Conservation (phyloP, 2,113 vertebrate species). For the Tricholaema leucomelas region DNA sequence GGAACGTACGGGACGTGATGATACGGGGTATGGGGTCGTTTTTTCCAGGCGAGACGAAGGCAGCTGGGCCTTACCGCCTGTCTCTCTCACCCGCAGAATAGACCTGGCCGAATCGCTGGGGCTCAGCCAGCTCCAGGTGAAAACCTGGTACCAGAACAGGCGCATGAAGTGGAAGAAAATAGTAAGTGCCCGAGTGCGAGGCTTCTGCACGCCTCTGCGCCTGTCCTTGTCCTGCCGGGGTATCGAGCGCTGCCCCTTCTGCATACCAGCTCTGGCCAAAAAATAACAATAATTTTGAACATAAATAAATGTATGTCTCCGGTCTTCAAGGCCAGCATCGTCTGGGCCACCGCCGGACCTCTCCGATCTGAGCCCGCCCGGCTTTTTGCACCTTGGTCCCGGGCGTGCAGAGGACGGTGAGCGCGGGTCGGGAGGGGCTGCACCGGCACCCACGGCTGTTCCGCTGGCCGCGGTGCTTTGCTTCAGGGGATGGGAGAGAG, state of each 20-base stretch:
- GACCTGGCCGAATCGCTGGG: slow-evolving; percentile 98
- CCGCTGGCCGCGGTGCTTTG: background rate
- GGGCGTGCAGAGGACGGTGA: background rate
- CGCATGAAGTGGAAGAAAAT: slow-evolving; percentile 99
- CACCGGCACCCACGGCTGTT: background rate
- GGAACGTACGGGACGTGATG: no score
- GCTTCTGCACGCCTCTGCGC: accelerated
- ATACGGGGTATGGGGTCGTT: no score
- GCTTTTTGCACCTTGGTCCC: background rate
- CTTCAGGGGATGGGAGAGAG: no score
- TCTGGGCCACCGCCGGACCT: no score
- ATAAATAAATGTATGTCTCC: background rate
- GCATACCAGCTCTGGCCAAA: background rate
- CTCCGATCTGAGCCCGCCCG: background rate
- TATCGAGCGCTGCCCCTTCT: background rate
- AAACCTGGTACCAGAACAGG: slow-evolving; percentile 99
- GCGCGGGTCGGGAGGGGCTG: background rate
- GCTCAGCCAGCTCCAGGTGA: slow-evolving; percentile 97
- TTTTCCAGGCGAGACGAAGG: background rate
- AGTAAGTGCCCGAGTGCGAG: slow-evolving; percentile 78
- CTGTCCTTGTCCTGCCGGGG: background rate
- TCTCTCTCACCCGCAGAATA: slow-evolving; percentile 84
- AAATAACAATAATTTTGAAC: background rate
- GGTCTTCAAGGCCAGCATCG: background rate
- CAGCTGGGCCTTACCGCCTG: background rate